Conservation (phyloP, 2,113 vertebrate genomes). For the Brachionichthys hirsutus region DNA sequence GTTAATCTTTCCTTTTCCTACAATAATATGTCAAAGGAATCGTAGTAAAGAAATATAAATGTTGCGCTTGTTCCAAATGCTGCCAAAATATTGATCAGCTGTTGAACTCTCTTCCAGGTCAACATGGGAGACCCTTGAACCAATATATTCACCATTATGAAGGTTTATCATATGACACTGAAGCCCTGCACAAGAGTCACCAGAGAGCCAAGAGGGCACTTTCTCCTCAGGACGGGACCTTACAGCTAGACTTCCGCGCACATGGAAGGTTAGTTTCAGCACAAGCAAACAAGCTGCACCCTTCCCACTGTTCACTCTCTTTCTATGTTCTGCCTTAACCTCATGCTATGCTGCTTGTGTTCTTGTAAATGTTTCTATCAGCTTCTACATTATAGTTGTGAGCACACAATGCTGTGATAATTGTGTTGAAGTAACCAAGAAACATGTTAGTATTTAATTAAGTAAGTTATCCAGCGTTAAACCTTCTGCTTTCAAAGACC, state of each 20-base stretch:
- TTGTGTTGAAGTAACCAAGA: background rate
- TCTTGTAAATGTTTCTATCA: background rate
- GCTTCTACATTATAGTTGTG: background rate
- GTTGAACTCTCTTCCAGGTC: constrained; percentile 79
- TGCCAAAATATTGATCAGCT: constrained; percentile 5
- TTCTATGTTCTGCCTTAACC: background rate
- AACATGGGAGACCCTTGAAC: constrained; percentile 87
- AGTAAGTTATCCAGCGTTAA: too few species aligned
- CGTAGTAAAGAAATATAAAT: background rate
- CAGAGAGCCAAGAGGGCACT: constrained; percentile 95
- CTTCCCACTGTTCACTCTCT: background rate
- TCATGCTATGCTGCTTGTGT: background rate
- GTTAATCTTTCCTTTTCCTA: background rate
- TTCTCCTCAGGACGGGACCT: constrained; percentile 84
- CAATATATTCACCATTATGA: constrained; percentile 95
- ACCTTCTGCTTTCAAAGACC: too few species aligned
- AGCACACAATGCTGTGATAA: too few species aligned
- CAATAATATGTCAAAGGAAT: background rate
- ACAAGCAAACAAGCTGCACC: background rate
- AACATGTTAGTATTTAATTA: too few species aligned
- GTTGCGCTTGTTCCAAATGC: background rate
- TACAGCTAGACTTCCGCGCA: constrained; percentile 91
- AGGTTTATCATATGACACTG: constrained; percentile 89
- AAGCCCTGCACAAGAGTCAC: constrained; percentile 91
- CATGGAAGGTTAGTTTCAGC: constrained; percentile 88